Percentiles rank a stretch among this genome's conserved stretches.
phyloP scores from a whole-genome alignment of 2,888 invertebrate genomes.

The Brachyptera risi region DNA sequence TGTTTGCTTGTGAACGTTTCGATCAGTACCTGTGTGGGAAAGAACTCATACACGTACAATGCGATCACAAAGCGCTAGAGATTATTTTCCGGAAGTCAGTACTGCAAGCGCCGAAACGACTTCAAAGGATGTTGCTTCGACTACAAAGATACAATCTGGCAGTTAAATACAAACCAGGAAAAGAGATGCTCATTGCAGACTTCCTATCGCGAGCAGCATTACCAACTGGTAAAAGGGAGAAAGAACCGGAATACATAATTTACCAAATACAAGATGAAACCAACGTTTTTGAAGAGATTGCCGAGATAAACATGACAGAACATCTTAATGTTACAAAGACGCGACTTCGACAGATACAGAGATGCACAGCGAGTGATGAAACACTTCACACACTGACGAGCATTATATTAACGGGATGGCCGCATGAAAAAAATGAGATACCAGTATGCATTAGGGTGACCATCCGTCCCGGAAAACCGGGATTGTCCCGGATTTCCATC shows the following conservation, averaged over 20 bases:
- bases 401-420: not conserved
- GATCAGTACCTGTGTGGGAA: no score
- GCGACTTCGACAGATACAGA: not conserved
- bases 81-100: no score
- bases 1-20: no score
- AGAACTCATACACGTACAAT: no score
- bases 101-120: no score
- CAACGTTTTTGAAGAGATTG: not conserved
- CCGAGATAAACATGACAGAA: not conserved
- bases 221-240: not conserved
- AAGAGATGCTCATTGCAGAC: not conserved
- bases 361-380: not conserved
- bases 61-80: no score
- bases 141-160: no score
- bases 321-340: not conserved
- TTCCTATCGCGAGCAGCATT: not conserved
- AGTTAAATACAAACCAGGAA: no score
- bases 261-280: not conserved
- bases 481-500: no score
- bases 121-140: no score
- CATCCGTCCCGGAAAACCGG: no score
- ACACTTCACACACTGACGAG: not conserved
- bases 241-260: not conserved
- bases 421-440: not conserved
- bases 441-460: not conserved